These are phyloP conservation scores for Serranus cabrilla DNA, from an alignment of 2,797 vertebrate species.

Conservation along the genomic window DNA sequence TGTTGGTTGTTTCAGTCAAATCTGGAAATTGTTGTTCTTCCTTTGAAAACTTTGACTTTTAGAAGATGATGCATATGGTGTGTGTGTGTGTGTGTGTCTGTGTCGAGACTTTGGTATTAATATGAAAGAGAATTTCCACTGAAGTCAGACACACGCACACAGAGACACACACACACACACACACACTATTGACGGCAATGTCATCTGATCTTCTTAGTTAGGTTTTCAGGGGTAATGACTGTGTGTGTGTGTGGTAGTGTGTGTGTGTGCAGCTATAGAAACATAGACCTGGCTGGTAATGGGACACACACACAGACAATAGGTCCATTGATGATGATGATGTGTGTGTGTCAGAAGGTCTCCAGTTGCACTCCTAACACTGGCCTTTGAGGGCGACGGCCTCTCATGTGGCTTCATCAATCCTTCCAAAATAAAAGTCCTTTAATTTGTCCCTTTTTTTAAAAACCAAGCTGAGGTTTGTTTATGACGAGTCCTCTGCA, in stretches of 20 bases:
- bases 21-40: not conserved
- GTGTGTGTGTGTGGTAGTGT: slow-evolving; percentile 1
- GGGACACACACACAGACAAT: slow-evolving; percentile 55
- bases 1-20: not conserved
- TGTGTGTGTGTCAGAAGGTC: slow-evolving; percentile 58
- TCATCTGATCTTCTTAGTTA: slow-evolving; percentile 62
- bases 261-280: slow-evolving; percentile 19
- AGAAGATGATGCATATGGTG: not conserved
- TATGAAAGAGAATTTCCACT: slow-evolving; percentile 50
- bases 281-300: slow-evolving; percentile 40
- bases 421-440: slow-evolving; percentile 47
- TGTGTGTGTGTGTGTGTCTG: not conserved
- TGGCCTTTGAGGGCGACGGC: slow-evolving; percentile 44
- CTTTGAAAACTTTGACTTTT: not conserved
- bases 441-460: slow-evolving; percentile 4
- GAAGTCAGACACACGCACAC: slow-evolving; percentile 13
- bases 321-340: slow-evolving; percentile 59
- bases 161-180: slow-evolving; percentile 10
- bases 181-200: slow-evolving; percentile 52
- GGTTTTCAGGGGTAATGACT: slow-evolving; percentile 43
- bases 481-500: slow-evolving; percentile 1
- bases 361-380: slow-evolving; percentile 63
- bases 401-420: slow-evolving; percentile 45
- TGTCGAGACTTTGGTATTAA: slow-evolving; percentile 16
- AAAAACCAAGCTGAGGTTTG: not conserved